These are phyloP conservation scores for Cathartes aura DNA, from an alignment of 2,113 vertebrate species.

Conservation along the genomic window DNA sequence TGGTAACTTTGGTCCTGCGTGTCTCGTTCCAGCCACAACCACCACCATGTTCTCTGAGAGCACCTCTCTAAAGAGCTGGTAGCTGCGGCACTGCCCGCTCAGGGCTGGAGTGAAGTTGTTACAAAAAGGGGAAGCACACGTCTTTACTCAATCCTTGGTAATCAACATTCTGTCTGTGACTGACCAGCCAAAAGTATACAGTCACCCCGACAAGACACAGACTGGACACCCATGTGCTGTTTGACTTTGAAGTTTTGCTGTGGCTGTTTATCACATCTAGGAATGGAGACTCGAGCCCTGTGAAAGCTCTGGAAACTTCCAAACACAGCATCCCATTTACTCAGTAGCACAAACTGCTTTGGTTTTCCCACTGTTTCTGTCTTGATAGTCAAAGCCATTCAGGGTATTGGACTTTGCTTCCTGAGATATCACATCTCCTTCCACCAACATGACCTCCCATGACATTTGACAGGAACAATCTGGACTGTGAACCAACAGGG, in stretches of 20 bases:
- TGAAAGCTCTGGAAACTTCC: not conserved
- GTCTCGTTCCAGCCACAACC: not conserved
- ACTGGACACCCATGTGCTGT: rapidly evolving
- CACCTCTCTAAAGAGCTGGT: not conserved
- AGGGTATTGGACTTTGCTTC: slow-evolving; percentile 47
- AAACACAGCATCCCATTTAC: not conserved
- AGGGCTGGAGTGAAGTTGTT: not conserved
- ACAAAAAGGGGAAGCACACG: not conserved
- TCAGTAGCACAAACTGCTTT: slow-evolving; percentile 6
- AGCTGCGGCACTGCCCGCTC: not conserved
- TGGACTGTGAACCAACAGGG: not conserved
- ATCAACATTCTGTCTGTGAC: not conserved
- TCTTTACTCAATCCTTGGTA: not conserved
- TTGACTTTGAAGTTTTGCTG: not conserved
- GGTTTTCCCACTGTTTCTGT: not conserved
- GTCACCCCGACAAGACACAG: not conserved
- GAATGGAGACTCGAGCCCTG: not conserved
- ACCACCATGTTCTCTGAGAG: not conserved
- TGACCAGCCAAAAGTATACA: not conserved
- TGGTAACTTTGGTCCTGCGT: not conserved
- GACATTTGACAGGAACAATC: not conserved
- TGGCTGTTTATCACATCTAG: not conserved
- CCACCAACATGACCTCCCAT: slow-evolving; percentile 40
- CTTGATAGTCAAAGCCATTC: slow-evolving; percentile 19
- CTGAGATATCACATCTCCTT: slow-evolving; percentile 52